Percentiles rank a stretch among this genome's conserved stretches.
Conservation (phyloP, 2,113 vertebrate genomes). For the Rhineura floridana region DNA sequence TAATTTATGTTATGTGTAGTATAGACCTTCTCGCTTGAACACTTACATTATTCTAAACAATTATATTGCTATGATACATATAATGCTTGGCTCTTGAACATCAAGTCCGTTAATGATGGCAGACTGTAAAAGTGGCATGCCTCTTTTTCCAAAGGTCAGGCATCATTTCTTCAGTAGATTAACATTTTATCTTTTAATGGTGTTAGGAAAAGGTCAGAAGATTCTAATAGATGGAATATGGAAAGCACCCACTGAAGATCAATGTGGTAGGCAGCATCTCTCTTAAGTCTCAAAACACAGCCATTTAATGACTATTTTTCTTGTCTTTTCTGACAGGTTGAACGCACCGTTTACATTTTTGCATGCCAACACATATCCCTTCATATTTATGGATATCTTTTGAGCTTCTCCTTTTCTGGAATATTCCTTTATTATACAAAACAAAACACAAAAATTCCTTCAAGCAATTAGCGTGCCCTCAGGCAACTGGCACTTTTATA, state of each 20-base stretch:
- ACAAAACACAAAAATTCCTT: slow-evolving; percentile 51
- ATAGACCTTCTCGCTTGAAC: slow-evolving; percentile 49
- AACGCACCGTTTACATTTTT: slow-evolving; percentile 37
- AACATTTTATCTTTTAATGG: slow-evolving; percentile 86
- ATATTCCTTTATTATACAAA: slow-evolving; percentile 49
- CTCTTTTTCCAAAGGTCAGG: slow-evolving; percentile 86
- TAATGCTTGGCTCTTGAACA: slow-evolving; percentile 59
- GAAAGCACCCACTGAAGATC: slow-evolving; percentile 77
- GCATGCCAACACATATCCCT: background rate
- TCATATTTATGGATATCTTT: slow-evolving; percentile 15
- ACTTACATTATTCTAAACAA: slow-evolving; percentile 67
- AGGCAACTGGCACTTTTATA: slow-evolving; percentile 54
- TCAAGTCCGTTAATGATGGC: slow-evolving; percentile 65
- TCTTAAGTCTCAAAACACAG: slow-evolving; percentile 67
- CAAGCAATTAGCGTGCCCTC: slow-evolving; percentile 64
- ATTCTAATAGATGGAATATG: slow-evolving; percentile 79
- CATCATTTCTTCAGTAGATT: slow-evolving; percentile 86
- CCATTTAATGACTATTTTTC: slow-evolving; percentile 59
- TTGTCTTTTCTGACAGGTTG: slow-evolving; percentile 46
- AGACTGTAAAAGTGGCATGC: slow-evolving; percentile 52
- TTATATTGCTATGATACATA: slow-evolving; percentile 65
- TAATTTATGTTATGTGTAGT: slow-evolving; percentile 45
- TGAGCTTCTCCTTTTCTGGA: slow-evolving; percentile 44
- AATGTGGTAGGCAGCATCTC: slow-evolving; percentile 68
- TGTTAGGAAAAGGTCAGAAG: slow-evolving; percentile 80